Percentiles rank a stretch among this genome's conserved stretches.
These are phyloP conservation scores for Pseudotriccus pelzelni DNA, from an alignment of 2,797 vertebrate genomes.

Conservation along the genomic window DNA sequence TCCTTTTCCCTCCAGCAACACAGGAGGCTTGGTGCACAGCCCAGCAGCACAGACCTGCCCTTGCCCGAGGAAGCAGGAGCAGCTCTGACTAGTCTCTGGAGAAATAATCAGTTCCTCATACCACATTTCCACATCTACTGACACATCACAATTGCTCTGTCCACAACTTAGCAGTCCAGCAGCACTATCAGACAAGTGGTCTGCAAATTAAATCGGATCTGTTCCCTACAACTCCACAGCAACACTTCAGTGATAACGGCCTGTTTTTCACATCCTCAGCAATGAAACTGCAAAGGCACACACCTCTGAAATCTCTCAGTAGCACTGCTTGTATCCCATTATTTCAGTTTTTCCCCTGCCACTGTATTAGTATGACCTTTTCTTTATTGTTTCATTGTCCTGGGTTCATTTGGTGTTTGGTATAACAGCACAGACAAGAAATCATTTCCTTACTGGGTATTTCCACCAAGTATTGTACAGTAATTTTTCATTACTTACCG, in stretches of 20 bases:
- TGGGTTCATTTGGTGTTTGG: not conserved
- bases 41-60: not conserved
- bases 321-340: not conserved
- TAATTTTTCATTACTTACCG: not conserved
- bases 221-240: not conserved
- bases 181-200: not conserved
- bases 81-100: not conserved
- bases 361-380: not conserved
- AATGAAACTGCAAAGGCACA: not conserved
- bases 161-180: not conserved
- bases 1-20: not conserved
- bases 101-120: not conserved
- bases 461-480: not conserved
- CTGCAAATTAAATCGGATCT: not conserved
- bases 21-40: not conserved
- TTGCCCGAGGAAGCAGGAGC: not conserved
- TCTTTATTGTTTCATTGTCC: not conserved
- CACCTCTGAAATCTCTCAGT: not conserved
- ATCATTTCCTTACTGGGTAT: not conserved
- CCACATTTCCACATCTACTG: not conserved
- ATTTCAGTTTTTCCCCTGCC: not conserved
- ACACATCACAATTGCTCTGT: not conserved
- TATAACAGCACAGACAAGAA: not conserved
- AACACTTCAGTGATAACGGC: not conserved
- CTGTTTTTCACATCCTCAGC: not conserved